phyloP scores from a whole-genome alignment of 2,797 vertebrate genomes.

The Enoplosus armatus region DNA sequence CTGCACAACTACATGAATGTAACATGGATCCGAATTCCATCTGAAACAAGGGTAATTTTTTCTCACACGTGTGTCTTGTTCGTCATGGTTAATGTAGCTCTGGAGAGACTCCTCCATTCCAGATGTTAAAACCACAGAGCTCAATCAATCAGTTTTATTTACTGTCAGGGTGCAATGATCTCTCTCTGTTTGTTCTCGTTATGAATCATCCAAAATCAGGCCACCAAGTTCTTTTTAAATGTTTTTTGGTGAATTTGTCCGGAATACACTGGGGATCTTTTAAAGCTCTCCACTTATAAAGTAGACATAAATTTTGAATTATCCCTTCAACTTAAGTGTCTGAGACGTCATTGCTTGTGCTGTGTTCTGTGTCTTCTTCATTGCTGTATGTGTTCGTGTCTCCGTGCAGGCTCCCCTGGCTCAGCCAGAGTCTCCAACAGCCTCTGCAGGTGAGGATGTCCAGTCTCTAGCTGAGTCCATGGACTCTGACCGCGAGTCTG shows the following conservation, averaged over 20 bases:
- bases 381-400: constrained; percentile 28
- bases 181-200: constrained; percentile 27
- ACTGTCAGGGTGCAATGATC: constrained; percentile 49
- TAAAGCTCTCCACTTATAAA: neutral
- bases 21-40: constrained; percentile 99
- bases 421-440: constrained; percentile 98
- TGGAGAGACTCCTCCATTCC: constrained; percentile 41
- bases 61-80: constrained; percentile 46
- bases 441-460: constrained; percentile 96
- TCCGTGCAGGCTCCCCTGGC: constrained; percentile 93
- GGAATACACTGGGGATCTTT: constrained; percentile 4
- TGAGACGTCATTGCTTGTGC: neutral
- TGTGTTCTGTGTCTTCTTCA: constrained; percentile 20
- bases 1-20: constrained; percentile 99
- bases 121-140: constrained; percentile 60
- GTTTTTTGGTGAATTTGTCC: constrained; percentile 11
- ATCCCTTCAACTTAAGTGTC: no score
- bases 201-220: constrained; percentile 23
- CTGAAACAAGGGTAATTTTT: constrained; percentile 94
- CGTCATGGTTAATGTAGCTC: constrained; percentile 46
- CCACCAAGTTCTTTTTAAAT: neutral
- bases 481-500: constrained; percentile 97
- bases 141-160: constrained; percentile 57
- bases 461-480: constrained; percentile 98
- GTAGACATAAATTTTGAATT: constrained; percentile 4